Percentiles rank a stretch among this genome's conserved stretches.
Conservation (phyloP, 2,113 vertebrate genomes). For the Miniopterus natalensis region DNA sequence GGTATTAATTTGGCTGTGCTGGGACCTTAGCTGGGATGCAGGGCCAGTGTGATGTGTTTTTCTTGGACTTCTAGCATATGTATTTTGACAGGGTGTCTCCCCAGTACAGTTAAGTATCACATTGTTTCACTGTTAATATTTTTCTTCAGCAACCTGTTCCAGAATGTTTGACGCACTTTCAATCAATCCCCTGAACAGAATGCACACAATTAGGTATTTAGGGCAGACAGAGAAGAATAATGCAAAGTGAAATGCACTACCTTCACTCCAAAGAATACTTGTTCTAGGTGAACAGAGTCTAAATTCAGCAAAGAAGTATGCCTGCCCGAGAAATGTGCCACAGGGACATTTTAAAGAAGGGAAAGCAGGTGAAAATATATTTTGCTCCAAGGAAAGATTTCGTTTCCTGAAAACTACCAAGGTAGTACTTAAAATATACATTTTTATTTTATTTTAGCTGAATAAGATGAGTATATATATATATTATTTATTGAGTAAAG, state of each 20-base stretch:
- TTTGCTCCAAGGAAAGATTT: conserved; percentile 49
- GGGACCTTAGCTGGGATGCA: background rate
- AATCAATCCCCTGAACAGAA: background rate
- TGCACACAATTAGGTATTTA: conserved; percentile 8
- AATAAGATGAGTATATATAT: background rate
- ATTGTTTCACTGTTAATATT: background rate
- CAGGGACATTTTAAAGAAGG: background rate
- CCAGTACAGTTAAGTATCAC: background rate
- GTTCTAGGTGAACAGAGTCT: background rate
- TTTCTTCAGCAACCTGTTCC: background rate
- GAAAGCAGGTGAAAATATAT: background rate
- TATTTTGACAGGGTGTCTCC: background rate
- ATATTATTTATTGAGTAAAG: background rate
- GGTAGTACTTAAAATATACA: background rate
- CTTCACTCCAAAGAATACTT: background rate
- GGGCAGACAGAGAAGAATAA: background rate
- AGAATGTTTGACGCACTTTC: conserved; percentile 23
- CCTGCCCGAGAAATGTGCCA: conserved; percentile 18
- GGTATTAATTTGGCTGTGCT: background rate
- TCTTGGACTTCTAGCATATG: accelerated
- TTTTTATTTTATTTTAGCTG: background rate
- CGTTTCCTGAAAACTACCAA: conserved; percentile 13
- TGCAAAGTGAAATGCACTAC: background rate
- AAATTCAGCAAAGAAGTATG: conserved; percentile 24
- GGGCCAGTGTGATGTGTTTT: background rate